Base-by-base conservation (phyloP, 2,113 vertebrate species). In the Lampris incognitus region DNA sequence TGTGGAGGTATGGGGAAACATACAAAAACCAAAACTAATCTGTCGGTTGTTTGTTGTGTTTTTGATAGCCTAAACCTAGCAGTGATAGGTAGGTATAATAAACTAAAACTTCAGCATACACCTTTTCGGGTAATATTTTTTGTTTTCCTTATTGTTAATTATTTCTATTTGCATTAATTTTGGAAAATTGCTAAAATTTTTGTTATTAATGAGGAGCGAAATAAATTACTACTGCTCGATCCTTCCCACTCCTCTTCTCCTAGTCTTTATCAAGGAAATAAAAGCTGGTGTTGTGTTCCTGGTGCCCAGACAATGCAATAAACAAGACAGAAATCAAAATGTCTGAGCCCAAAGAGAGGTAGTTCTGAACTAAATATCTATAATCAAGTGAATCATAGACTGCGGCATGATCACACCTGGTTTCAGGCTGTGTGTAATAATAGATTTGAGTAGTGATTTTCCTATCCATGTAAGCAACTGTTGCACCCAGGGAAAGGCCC, bases 281-380 rank as follows among this genome's bases (percentile, higher is more conserved):
- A 75, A 74, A 85, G 59, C 56, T 60, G 64, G 58, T 55, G 55
- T 72, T 65, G 78, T 61, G 76, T 48, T 78, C 60, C 40, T 67
- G 82, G 90, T 87, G 85, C 85, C 73, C 85, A 60, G 90, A 77
- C 83, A 80, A 90, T 61, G 0, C 46, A n/a, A 70, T 75, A 84
- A 88, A 86, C 81, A 88, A 81, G 73, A 84, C 42, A 64, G 3
- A 9, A 81, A 81, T 87, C 57, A 78, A 87, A 89, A 77, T 52
- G 74, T 63, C 61, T 67, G 48, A 69, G 78, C 79, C 42, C 9
- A 6, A 61, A 49, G 44, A 48, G 57, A 6, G 8, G 63, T 65
- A 80, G 84, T 85, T 78, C 68, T 68, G 74, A 78, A 75, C 72
- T 11, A 66, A 81, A 82, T 85, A 77, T 79, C 58, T 72, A 69